phyloP scores from a whole-genome alignment of 2,113 vertebrate species.

The Pomatostomus ruficeps region DNA sequence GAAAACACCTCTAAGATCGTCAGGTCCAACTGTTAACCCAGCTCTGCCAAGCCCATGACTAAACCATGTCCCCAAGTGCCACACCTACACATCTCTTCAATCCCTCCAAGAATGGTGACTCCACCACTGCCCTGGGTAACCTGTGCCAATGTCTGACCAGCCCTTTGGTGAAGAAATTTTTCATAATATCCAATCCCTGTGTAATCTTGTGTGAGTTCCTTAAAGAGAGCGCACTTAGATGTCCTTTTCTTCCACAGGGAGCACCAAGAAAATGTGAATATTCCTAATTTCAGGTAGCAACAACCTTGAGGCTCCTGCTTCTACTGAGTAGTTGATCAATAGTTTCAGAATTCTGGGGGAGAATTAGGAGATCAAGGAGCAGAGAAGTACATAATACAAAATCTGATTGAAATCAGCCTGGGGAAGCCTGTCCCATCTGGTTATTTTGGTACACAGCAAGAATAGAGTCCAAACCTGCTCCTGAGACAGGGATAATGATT shows the following conservation, averaged over 20 bases:
- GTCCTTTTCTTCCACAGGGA: neutral
- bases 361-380: neutral
- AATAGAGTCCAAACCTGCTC: neutral
- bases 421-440: neutral
- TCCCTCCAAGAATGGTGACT: neutral
- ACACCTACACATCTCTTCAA: neutral
- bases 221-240: neutral
- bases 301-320: neutral
- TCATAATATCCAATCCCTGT: neutral
- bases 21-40: neutral
- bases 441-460: neutral
- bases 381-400: neutral
- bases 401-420: neutral
- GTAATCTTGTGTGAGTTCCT: neutral
- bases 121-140: neutral
- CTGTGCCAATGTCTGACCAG: neutral
- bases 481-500: neutral
- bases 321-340: neutral
- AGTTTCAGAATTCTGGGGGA: neutral
- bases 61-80: neutral
- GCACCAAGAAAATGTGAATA: neutral
- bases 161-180: too few species aligned
- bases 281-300: neutral
- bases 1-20: neutral
- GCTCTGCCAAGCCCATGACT: neutral